Evolutionary conservation across 2,113 vertebrate species (phyloP).

Genomic region (Archilochus colubris): DNA sequence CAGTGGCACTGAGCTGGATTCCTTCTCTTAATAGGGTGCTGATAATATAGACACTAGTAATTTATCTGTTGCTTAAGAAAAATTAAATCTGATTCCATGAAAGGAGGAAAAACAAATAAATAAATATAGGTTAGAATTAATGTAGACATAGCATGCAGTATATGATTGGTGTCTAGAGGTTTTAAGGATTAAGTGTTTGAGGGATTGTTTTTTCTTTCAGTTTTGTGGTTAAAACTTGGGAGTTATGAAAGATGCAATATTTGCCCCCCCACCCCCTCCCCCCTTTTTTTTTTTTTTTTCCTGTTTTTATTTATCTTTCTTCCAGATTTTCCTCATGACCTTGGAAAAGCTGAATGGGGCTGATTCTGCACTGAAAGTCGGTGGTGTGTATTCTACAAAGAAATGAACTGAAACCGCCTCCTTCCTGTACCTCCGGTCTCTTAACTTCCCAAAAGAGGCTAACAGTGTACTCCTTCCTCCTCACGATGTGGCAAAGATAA

Average conservation of each 20-base stretch:
- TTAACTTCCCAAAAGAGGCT: not conserved
- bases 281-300: no score
- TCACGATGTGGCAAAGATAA: not conserved
- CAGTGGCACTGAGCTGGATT: constrained; percentile 56
- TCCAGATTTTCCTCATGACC: not conserved
- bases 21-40: constrained; percentile 61
- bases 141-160: not conserved
- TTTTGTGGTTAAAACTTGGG: not conserved
- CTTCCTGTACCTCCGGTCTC: not conserved
- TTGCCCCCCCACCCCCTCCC: no score
- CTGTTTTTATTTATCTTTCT: not conserved
- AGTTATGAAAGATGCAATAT: not conserved
- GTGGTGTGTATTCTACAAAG: not conserved
- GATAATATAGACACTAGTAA: constrained; percentile 64
- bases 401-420: not conserved
- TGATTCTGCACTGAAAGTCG: not conserved
- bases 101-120: constrained; percentile 38
- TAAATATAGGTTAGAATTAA: constrained; percentile 23
- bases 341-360: not conserved
- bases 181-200: constrained; percentile 12
- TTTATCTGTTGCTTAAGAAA: constrained; percentile 64
- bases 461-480: not conserved
- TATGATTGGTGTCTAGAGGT: not conserved
- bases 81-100: constrained; percentile 58
- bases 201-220: not conserved